phyloP scores from a whole-genome alignment of 2,113 vertebrate genomes.

The Nestor notabilis region DNA sequence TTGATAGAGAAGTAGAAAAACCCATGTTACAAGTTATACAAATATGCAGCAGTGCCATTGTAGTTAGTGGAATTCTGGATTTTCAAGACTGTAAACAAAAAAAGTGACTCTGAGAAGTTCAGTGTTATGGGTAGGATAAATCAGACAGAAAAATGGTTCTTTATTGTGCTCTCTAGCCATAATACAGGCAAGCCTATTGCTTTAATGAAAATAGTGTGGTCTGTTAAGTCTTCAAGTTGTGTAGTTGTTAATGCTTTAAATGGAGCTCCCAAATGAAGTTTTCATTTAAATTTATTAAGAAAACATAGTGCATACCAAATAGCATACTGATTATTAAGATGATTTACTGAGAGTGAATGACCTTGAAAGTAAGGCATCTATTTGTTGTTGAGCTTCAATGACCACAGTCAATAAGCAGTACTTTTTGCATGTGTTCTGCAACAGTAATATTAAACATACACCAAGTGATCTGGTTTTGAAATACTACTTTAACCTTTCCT shows the following conservation, averaged over 20 bases:
- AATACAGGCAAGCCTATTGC: not conserved
- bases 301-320: not conserved
- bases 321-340: not conserved
- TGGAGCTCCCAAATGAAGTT: not conserved
- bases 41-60: not conserved
- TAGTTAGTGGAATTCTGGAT: not conserved
- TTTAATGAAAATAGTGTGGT: not conserved
- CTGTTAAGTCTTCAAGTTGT: not conserved
- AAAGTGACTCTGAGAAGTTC: not conserved
- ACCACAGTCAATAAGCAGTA: not conserved
- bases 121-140: not conserved
- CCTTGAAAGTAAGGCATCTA: not conserved
- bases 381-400: not conserved
- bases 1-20: not conserved
- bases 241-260: not conserved
- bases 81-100: not conserved
- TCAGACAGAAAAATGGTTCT: not conserved
- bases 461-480: not conserved
- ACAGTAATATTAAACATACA: not conserved
- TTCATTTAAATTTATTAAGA: not conserved
- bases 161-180: not conserved
- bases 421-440: not conserved
- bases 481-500: not conserved
- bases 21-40: not conserved
- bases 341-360: not conserved